Evolutionary conservation across 92 coral and sea anemone species (phyloP).

Genomic region (Palythoa grandis): DNA sequence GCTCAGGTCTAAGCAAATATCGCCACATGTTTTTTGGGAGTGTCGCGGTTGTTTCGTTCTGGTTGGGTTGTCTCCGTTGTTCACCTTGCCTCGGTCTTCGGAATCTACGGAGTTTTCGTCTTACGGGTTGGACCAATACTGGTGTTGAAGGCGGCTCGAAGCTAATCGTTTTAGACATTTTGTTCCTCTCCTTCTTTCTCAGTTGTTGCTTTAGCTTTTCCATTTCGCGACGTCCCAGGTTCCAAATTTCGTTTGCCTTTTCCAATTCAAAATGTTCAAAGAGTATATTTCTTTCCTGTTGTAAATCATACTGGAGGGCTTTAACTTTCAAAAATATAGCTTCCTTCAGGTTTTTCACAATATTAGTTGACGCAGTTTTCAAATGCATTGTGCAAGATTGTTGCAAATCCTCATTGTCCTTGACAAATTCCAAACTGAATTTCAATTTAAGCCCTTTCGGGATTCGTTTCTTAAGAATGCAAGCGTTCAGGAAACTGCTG

Average conservation of each 20-base stretch:
- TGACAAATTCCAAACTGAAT: constrained; percentile 26
- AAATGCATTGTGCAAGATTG: constrained; percentile 4
- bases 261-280: neutral
- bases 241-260: neutral
- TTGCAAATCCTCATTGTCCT: neutral
- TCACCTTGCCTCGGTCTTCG: neutral
- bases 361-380: constrained; percentile 2
- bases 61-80: neutral
- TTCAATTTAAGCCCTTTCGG: constrained; percentile 36
- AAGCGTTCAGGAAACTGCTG: no score
- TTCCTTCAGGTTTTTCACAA: neutral
- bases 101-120: neutral
- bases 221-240: neutral
- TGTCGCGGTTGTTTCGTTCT: constrained; percentile 12
- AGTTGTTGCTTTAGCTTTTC: neutral
- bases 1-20: no score
- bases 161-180: constrained; percentile 12
- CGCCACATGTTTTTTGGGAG: neutral
- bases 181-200: neutral
- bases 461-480: constrained; percentile 26
- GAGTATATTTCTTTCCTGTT: neutral
- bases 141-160: constrained; percentile 4
- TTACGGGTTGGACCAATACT: neutral
- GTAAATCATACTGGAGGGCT: neutral
- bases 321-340: constrained; percentile 3